Evolutionary conservation across 53 echinoderm and acorn worm species (phyloP).

Genomic region (Zoroaster sp.): DNA sequence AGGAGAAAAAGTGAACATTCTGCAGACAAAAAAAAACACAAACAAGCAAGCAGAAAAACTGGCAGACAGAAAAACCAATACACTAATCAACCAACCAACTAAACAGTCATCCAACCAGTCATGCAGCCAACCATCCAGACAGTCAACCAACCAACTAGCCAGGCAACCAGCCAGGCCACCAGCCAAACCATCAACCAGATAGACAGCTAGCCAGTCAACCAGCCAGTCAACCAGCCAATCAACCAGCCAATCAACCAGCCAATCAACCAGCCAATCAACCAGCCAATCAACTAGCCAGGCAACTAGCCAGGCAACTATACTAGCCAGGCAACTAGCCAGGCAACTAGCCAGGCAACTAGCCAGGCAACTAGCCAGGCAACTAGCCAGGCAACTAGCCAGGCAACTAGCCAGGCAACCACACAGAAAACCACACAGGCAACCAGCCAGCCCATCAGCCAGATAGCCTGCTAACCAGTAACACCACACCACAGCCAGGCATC

Average conservation of each 20-base stretch:
- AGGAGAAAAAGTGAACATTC: background rate
- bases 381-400: no score
- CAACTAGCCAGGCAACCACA: background rate
- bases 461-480: background rate
- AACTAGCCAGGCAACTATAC: background rate
- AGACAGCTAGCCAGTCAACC: no score
- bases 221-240: no score
- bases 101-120: background rate
- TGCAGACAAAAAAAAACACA: background rate
- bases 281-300: background rate
- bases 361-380: no score
- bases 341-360: no score
- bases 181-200: background rate
- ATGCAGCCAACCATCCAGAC: background rate
- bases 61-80: background rate
- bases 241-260: background rate
- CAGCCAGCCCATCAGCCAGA: background rate
- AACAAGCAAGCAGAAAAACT: background rate
- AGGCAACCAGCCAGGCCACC: background rate
- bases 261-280: background rate
- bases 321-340: background rate
- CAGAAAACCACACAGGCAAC: background rate
- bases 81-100: background rate
- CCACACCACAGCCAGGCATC: background rate
- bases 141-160: background rate